Conservation (phyloP, 2,113 vertebrate genomes). For the Platanista minor region DNA sequence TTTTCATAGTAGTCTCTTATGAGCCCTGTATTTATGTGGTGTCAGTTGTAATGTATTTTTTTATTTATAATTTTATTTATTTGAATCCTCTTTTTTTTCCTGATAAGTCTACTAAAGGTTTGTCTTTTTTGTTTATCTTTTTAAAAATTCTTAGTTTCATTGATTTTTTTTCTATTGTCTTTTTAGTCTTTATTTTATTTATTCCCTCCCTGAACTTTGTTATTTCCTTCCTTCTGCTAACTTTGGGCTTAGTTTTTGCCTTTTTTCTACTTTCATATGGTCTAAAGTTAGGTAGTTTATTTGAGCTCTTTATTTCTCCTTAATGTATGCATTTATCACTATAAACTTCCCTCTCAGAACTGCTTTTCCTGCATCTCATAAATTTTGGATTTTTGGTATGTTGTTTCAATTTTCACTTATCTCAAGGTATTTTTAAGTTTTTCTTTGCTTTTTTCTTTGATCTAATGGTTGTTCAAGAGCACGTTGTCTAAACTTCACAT, state of each 20-base stretch:
- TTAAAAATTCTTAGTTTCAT: neutral
- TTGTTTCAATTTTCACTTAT: too few relatives aligned
- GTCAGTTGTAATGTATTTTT: neutral
- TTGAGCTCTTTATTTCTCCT: neutral
- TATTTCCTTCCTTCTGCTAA: neutral
- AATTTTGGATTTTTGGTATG: too few relatives aligned
- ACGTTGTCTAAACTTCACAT: too few relatives aligned
- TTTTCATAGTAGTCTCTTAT: neutral
- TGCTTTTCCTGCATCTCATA: too few relatives aligned
- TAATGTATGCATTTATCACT: neutral
- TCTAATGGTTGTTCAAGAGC: too few relatives aligned
- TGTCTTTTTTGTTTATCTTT: neutral
- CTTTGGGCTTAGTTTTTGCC: neutral
- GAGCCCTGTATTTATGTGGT: neutral
- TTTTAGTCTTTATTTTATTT: neutral
- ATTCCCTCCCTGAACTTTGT: neutral
- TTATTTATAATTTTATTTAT: neutral
- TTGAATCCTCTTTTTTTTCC: neutral
- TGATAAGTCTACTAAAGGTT: neutral
- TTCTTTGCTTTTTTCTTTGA: too few relatives aligned
- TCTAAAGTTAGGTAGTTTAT: neutral
- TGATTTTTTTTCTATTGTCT: neutral
- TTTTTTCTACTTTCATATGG: neutral
- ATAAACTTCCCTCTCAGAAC: too few relatives aligned
- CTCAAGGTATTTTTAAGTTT: too few relatives aligned